Evolutionary conservation across 2,113 vertebrate genomes (phyloP).

Genomic region (Synchiropus splendidus): DNA sequence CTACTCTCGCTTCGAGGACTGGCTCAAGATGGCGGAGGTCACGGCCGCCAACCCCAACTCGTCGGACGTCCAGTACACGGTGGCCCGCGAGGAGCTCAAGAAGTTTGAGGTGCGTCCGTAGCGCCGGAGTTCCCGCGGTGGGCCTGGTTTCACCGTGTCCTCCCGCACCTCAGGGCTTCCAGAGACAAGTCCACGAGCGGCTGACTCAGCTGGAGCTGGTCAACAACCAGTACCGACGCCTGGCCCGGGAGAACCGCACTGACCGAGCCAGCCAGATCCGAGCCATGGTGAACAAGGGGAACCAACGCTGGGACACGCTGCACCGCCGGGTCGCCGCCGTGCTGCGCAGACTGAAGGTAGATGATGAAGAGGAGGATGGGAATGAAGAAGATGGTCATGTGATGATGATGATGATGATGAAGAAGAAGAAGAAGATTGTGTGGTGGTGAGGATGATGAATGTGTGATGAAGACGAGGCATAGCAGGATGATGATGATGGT

Average conservation of each 20-base stretch:
- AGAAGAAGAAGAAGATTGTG: too few species aligned
- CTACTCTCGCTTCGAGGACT: slow-evolving; percentile 85
- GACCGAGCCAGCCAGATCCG: slow-evolving; percentile 81
- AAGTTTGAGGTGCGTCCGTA: slow-evolving; percentile 79
- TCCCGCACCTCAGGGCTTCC: slow-evolving; percentile 69
- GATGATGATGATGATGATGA: too few species aligned
- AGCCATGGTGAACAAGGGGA: slow-evolving; percentile 81
- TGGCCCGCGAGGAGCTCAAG: slow-evolving; percentile 89
- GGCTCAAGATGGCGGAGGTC: slow-evolving; percentile 78
- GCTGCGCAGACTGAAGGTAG: slow-evolving; percentile 82
- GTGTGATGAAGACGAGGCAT: too few species aligned
- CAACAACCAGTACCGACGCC: slow-evolving; percentile 87
- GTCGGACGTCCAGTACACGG: slow-evolving; percentile 76
- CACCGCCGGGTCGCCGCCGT: slow-evolving; percentile 76
- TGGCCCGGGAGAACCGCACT: slow-evolving; percentile 86
- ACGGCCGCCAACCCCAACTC: slow-evolving; percentile 79
- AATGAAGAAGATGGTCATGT: too few species aligned
- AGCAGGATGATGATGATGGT: too few species aligned
- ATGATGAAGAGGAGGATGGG: too few species aligned
- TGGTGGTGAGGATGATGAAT: too few species aligned
- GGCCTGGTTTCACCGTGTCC: neutral
- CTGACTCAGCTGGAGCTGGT: slow-evolving; percentile 87
- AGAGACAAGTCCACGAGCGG: slow-evolving; percentile 81
- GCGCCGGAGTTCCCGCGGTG: too few species aligned
- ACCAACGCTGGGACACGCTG: slow-evolving; percentile 86